phyloP scores from a whole-genome alignment of 2,113 vertebrate species.

The Fregetta grallaria region DNA sequence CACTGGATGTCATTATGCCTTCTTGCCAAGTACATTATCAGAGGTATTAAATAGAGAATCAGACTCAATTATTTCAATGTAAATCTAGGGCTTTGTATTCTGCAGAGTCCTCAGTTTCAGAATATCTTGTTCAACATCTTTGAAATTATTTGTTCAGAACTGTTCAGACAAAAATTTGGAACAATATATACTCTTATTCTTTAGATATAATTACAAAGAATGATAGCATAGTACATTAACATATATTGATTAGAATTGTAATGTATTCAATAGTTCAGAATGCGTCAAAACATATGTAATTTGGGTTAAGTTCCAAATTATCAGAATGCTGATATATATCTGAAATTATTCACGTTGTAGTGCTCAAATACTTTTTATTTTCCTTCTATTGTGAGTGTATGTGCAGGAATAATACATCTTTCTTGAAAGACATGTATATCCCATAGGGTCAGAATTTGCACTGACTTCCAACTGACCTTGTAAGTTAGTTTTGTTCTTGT shows the following conservation, averaged over 20 bases:
- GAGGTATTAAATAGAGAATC: background rate
- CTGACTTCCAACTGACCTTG: constrained; percentile 35
- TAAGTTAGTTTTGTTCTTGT: background rate
- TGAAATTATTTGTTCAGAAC: background rate
- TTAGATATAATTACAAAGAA: background rate
- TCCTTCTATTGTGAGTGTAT: background rate
- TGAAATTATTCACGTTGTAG: background rate
- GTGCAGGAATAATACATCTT: background rate
- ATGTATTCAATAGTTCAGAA: background rate
- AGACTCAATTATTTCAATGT: background rate
- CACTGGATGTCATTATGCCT: background rate
- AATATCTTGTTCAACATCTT: background rate
- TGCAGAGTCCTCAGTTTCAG: background rate
- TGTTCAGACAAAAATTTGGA: background rate
- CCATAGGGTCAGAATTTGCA: background rate
- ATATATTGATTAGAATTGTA: background rate
- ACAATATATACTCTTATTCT: background rate
- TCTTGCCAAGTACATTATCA: background rate
- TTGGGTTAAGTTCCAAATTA: background rate
- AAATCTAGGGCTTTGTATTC: background rate
- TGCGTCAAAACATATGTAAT: background rate
- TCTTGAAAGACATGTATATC: background rate
- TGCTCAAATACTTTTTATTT: background rate
- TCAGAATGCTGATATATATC: background rate
- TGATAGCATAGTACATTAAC: background rate